phyloP scores from a whole-genome alignment of 2,113 vertebrate genomes.

The Poeciliopsis occidentalis region DNA sequence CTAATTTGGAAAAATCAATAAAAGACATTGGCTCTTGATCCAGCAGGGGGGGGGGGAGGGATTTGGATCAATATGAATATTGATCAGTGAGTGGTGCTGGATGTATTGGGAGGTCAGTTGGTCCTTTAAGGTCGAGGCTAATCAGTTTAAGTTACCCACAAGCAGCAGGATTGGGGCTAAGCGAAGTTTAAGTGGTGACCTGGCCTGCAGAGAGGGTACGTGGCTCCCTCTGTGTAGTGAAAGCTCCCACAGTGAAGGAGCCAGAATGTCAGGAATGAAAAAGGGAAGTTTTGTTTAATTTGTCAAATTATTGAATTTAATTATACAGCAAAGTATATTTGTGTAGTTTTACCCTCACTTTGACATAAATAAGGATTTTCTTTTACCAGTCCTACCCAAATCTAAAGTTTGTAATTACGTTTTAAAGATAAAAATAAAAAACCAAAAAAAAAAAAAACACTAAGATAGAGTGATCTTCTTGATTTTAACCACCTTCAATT shows the following conservation, averaged over 20 bases:
- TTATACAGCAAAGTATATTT: neutral
- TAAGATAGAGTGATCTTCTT: neutral
- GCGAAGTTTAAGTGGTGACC: slow-evolving; percentile 69
- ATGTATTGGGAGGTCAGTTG: slow-evolving; percentile 72
- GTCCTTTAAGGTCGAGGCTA: slow-evolving; percentile 72
- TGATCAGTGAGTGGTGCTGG: slow-evolving; percentile 80
- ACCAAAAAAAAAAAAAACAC: too few species aligned
- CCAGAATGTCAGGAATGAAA: slow-evolving; percentile 1
- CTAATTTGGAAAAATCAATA: slow-evolving; percentile 80
- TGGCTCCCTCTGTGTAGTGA: slow-evolving; percentile 26
- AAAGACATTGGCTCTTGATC: slow-evolving; percentile 68
- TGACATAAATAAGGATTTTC: neutral
- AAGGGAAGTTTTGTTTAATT: slow-evolving; percentile 24
- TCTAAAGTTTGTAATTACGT: neutral
- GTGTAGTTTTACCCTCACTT: neutral
- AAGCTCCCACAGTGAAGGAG: slow-evolving; percentile 26
- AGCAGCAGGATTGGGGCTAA: slow-evolving; percentile 68
- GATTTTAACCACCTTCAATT: neutral
- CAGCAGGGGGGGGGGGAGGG: slow-evolving; percentile 38
- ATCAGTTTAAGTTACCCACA: slow-evolving; percentile 77
- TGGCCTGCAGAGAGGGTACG: slow-evolving; percentile 53
- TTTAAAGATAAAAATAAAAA: neutral
- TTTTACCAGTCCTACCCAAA: neutral
- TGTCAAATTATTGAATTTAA: slow-evolving; percentile 22
- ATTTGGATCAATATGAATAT: slow-evolving; percentile 76